Percentiles rank a stretch among this genome's conserved stretches.
Evolutionary conservation across 2,888 invertebrate species (phyloP).

Genomic region (Willowsia nigromaculata): DNA sequence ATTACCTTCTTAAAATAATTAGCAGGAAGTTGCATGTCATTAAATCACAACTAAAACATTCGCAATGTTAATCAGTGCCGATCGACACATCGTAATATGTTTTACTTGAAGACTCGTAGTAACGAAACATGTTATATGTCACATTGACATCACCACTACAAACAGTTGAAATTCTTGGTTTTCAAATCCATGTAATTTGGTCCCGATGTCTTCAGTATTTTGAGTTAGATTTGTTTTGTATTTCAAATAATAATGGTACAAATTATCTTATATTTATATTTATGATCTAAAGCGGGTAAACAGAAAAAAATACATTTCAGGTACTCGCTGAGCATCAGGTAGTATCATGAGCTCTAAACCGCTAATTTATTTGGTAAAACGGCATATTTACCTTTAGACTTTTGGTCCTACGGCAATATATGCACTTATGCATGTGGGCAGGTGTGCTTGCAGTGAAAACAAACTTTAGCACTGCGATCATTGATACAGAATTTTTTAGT

Average conservation of each 20-base stretch:
- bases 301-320: too few species aligned
- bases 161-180: too few species aligned
- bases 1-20: background rate
- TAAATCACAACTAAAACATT: background rate
- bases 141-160: too few species aligned
- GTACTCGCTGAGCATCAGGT: too few species aligned
- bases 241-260: too few species aligned
- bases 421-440: conserved; percentile 5
- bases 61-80: background rate
- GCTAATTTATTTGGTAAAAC: background rate
- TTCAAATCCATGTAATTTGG: too few species aligned
- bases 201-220: too few species aligned
- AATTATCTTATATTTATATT: too few species aligned
- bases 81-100: background rate
- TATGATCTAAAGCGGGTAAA: too few species aligned
- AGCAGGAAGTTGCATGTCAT: conserved; percentile 36
- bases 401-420: background rate
- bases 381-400: background rate
- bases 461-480: background rate
- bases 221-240: too few species aligned
- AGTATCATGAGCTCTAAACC: background rate
- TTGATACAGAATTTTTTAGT: background rate
- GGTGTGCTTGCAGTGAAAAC: conserved; percentile 24
- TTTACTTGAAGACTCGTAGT: too few species aligned
- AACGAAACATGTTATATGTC: too few species aligned